Conservation (phyloP, 2,888 invertebrate genomes). For the Drepana falcataria region DNA sequence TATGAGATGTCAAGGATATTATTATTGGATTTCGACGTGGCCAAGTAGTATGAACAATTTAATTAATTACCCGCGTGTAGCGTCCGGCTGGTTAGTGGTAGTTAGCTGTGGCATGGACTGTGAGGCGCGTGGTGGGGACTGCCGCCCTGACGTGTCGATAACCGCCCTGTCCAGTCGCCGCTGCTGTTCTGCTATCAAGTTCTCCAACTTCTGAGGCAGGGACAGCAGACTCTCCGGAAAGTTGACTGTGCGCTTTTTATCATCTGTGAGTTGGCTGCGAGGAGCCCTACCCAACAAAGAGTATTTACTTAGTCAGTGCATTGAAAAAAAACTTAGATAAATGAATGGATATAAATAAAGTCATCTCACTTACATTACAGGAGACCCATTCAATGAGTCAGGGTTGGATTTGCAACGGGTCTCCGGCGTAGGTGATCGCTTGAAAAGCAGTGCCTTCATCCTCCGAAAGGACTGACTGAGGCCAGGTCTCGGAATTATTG, state of each 20-base stretch:
- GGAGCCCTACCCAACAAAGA: slow-evolving; percentile 30
- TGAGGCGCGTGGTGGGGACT: slow-evolving; percentile 38
- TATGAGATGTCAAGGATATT: too few species aligned
- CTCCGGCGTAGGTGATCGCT: slow-evolving; percentile 26
- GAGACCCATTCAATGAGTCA: slow-evolving; percentile 37
- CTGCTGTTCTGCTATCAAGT: slow-evolving; percentile 50
- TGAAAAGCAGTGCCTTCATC: slow-evolving; percentile 47
- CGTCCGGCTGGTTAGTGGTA: slow-evolving; percentile 29
- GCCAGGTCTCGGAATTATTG: slow-evolving; percentile 48
- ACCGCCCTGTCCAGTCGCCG: slow-evolving; percentile 44
- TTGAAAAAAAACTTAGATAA: too few species aligned
- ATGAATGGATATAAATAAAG: too few species aligned
- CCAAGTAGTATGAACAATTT: too few species aligned
- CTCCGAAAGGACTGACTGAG: slow-evolving; percentile 43
- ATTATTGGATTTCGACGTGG: too few species aligned
- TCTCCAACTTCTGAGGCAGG: slow-evolving; percentile 51
- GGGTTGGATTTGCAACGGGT: slow-evolving; percentile 25
- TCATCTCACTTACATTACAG: slow-evolving; percentile 32
- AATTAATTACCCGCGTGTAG: slow-evolving; percentile 26
- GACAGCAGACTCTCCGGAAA: slow-evolving; percentile 55
- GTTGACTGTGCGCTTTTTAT: slow-evolving; percentile 54
- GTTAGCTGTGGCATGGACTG: slow-evolving; percentile 55
- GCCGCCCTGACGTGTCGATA: slow-evolving; percentile 46
- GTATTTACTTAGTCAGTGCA: too few species aligned
- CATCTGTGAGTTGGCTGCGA: slow-evolving; percentile 28